Evolutionary conservation across 1,140 invertebrate species (phyloP).

Genomic region (Bombus turneri): DNA sequence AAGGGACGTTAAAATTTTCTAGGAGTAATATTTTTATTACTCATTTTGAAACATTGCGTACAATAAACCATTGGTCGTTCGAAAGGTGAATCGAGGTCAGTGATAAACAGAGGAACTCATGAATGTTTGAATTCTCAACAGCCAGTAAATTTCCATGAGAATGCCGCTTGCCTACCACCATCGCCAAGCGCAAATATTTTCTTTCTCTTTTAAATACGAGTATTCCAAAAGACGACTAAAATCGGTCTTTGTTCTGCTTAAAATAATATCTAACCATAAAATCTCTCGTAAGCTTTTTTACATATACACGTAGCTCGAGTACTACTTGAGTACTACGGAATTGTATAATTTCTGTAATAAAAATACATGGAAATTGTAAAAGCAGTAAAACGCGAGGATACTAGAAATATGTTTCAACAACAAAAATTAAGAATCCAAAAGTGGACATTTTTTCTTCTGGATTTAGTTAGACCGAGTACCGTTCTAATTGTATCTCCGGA

Average conservation of each 20-base stretch:
- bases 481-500: neutral
- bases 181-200: neutral
- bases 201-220: neutral
- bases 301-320: neutral
- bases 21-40: neutral
- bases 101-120: neutral
- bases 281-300: neutral
- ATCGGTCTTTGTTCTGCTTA: neutral
- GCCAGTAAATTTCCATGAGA: constrained; percentile 9
- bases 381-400: neutral
- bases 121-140: constrained; percentile 23
- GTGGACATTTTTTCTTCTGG: neutral
- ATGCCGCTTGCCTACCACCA: neutral
- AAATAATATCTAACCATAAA: neutral
- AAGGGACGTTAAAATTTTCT: neutral
- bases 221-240: neutral
- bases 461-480: too few relatives aligned
- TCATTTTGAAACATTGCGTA: neutral
- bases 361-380: neutral
- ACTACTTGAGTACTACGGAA: neutral
- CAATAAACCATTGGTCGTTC: neutral
- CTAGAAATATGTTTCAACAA: neutral
- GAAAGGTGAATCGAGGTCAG: neutral
- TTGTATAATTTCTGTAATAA: neutral
- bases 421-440: neutral